Conservation (phyloP, 2,797 vertebrate species). For the Sebastolobus alascanus region DNA sequence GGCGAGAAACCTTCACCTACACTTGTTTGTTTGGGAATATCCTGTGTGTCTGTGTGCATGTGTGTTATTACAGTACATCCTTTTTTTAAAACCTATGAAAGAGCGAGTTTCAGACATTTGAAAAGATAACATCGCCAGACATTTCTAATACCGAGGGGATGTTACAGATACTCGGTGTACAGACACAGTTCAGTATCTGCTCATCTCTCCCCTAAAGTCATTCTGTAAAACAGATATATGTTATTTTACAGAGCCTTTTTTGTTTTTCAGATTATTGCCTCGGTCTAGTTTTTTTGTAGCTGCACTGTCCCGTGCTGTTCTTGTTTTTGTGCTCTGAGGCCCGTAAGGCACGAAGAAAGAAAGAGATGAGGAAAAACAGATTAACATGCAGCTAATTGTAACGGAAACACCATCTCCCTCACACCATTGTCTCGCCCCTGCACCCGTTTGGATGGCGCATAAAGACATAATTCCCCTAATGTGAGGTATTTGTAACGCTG, state of each 20-base stretch:
- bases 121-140: slow-evolving; percentile 66
- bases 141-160: slow-evolving; percentile 46
- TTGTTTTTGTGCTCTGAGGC: slow-evolving; percentile 42
- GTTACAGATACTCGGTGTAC: slow-evolving; percentile 21
- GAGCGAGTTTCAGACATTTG: slow-evolving; percentile 27
- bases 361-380: slow-evolving; percentile 48
- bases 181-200: slow-evolving; percentile 42
- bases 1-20: slow-evolving; percentile 64
- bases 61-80: slow-evolving; percentile 36
- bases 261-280: slow-evolving; percentile 32
- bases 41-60: slow-evolving; percentile 21
- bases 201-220: slow-evolving; percentile 63
- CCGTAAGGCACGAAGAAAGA: slow-evolving; percentile 37
- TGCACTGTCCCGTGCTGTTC: slow-evolving; percentile 22
- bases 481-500: slow-evolving; percentile 77
- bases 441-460: slow-evolving; percentile 55
- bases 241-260: slow-evolving; percentile 44
- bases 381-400: slow-evolving; percentile 70
- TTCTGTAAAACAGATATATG: slow-evolving; percentile 36
- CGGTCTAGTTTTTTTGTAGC: slow-evolving; percentile 16
- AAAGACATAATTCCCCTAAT: slow-evolving; percentile 81
- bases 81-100: slow-evolving; percentile 25
- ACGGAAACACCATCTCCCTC: slow-evolving; percentile 62
- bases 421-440: slow-evolving; percentile 60
- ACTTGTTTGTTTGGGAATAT: slow-evolving; percentile 62